A percentile compares a stretch with the other conserved stretches of the same genome.
phyloP scores from a whole-genome alignment of 2,888 invertebrate genomes.

The Toxonevra muliebris region DNA sequence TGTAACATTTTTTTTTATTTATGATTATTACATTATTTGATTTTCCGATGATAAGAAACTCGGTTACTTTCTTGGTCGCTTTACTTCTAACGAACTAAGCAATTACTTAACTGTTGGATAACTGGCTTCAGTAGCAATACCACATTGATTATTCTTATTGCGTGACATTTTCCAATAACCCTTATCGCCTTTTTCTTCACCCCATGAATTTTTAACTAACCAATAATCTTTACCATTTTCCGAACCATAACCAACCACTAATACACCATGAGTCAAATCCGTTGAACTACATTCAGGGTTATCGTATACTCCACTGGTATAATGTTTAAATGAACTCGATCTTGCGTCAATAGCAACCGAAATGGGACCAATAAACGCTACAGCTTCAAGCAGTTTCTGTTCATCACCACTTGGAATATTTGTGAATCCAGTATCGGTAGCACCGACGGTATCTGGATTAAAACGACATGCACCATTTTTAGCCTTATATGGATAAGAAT shows the following conservation, averaged over 20 bases:
- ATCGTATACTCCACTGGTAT: neutral
- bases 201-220: neutral
- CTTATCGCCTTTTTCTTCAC: neutral
- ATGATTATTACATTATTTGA: no score
- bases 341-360: neutral
- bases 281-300: neutral
- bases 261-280: neutral
- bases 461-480: conserved; percentile 66
- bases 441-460: neutral
- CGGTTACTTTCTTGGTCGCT: no score
- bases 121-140: neutral
- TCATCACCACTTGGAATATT: neutral
- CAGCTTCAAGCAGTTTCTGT: neutral
- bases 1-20: no score
- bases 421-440: neutral
- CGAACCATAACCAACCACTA: neutral
- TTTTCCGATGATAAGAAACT: no score
- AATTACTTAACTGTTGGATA: neutral
- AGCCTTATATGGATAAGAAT: conserved; percentile 81
- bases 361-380: conserved; percentile 1
- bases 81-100: no score
- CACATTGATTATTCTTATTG: neutral
- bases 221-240: neutral
- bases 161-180: neutral
- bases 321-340: neutral